Conservation (phyloP, 1,140 invertebrate genomes). For the Anadara kagoshimensis region DNA sequence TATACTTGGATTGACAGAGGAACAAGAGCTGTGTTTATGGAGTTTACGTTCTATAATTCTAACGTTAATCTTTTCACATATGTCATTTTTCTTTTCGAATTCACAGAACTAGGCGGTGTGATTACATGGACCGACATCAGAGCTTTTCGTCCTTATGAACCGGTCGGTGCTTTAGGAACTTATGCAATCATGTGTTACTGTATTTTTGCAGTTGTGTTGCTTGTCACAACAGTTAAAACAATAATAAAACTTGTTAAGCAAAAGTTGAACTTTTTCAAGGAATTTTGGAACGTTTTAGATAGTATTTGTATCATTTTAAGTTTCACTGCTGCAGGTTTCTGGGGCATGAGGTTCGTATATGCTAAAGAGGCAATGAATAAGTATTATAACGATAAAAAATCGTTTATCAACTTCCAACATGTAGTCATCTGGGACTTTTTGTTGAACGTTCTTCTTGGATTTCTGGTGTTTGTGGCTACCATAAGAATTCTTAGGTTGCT, state of each 20-base stretch:
- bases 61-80: slow-evolving; percentile 53
- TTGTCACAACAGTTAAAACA: neutral
- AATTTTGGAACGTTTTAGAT: slow-evolving; percentile 18
- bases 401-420: slow-evolving; percentile 46
- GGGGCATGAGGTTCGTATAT: neutral
- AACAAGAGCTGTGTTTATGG: slow-evolving; percentile 75
- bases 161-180: neutral
- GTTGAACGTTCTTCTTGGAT: slow-evolving; percentile 27
- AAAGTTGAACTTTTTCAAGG: neutral
- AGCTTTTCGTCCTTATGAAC: neutral
- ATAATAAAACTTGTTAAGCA: neutral
- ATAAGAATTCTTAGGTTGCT: slow-evolving; percentile 39
- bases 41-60: slow-evolving; percentile 76
- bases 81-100: neutral
- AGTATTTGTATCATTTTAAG: neutral
- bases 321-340: neutral
- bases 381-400: slow-evolving; percentile 12
- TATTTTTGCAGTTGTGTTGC: neutral
- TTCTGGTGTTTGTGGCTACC: slow-evolving; percentile 33
- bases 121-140: slow-evolving; percentile 5
- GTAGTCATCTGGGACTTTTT: slow-evolving; percentile 45
- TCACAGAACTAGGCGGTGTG: slow-evolving; percentile 4
- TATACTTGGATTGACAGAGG: slow-evolving; percentile 74
- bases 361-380: slow-evolving; percentile 2
- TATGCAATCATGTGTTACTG: slow-evolving; percentile 7